phyloP scores from a whole-genome alignment of 2,888 invertebrate genomes.

The Bellardia pandia region DNA sequence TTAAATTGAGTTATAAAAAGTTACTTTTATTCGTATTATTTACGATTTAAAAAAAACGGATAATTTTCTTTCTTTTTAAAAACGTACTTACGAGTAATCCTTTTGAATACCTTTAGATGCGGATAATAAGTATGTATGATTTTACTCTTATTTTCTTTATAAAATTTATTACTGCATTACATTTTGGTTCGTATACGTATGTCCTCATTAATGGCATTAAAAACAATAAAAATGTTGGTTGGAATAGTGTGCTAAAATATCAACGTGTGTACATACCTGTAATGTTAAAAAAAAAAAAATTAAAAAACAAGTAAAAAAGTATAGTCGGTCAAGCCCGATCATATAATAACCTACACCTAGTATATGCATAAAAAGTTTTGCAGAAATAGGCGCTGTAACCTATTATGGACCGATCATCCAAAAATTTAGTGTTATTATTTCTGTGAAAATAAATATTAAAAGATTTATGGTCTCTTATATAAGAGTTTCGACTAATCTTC shows the following conservation, averaged over 20 bases:
- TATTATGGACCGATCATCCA: too few relatives aligned
- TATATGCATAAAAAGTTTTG: too few relatives aligned
- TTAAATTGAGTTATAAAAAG: background rate
- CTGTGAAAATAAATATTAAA: too few relatives aligned
- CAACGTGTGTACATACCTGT: conserved; percentile 8
- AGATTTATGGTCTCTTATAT: too few relatives aligned
- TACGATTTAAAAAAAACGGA: background rate
- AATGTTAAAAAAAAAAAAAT: conserved; percentile 17
- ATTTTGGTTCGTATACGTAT: background rate
- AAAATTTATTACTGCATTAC: conserved; percentile 20
- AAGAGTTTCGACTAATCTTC: too few relatives aligned
- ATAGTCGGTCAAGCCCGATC: too few relatives aligned
- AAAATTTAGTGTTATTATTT: too few relatives aligned
- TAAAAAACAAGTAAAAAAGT: background rate
- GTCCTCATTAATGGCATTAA: conserved; percentile 43
- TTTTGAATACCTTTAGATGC: conserved; percentile 3
- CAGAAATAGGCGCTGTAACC: too few relatives aligned
- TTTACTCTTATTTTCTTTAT: conserved; percentile 21
- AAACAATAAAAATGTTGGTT: conserved; percentile 42
- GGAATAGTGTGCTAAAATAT: background rate
- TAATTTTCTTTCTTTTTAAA: background rate
- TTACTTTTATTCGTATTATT: background rate
- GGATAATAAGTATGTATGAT: background rate
- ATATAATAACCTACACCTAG: too few relatives aligned
- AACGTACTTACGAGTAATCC: background rate